Conservation (phyloP, 2,797 vertebrate genomes). For the Megalops cyprinoides region DNA sequence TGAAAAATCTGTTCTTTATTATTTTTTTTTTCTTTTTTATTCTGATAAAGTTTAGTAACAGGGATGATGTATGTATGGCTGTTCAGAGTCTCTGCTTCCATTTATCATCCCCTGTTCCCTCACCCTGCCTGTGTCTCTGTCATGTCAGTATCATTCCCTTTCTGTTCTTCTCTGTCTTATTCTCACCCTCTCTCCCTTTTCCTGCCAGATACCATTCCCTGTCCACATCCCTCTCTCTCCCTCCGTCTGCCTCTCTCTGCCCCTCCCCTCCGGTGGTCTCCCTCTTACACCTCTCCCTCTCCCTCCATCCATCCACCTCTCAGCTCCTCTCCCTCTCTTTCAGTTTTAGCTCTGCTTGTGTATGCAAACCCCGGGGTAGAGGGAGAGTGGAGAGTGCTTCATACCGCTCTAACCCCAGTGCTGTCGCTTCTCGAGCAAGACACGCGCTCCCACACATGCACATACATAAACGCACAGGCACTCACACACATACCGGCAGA, state of each 20-base stretch:
- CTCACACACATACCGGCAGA: constrained; percentile 28
- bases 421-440: constrained; percentile 39
- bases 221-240: too few species aligned
- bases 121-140: not conserved
- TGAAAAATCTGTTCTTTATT: too few species aligned
- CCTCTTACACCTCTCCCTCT: not conserved
- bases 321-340: not conserved
- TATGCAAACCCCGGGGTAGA: constrained; percentile 47
- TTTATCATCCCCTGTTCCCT: too few species aligned
- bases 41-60: too few species aligned
- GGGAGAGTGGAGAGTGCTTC: constrained; percentile 48
- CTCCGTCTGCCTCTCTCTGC: constrained; percentile 40
- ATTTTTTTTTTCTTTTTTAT: too few species aligned
- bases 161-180: too few species aligned
- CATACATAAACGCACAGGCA: not conserved
- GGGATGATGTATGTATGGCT: not conserved
- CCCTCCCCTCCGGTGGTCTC: constrained; percentile 31
- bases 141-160: too few species aligned
- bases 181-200: too few species aligned
- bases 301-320: not conserved
- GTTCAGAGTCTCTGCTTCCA: not conserved
- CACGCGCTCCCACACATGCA: not conserved
- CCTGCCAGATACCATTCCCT: too few species aligned
- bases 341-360: constrained; percentile 2
- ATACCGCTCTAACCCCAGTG: constrained; percentile 29